These are phyloP conservation scores for Brachionus calyciflorus DNA, from an alignment of 1,140 invertebrate genomes.

Conservation along the genomic window DNA sequence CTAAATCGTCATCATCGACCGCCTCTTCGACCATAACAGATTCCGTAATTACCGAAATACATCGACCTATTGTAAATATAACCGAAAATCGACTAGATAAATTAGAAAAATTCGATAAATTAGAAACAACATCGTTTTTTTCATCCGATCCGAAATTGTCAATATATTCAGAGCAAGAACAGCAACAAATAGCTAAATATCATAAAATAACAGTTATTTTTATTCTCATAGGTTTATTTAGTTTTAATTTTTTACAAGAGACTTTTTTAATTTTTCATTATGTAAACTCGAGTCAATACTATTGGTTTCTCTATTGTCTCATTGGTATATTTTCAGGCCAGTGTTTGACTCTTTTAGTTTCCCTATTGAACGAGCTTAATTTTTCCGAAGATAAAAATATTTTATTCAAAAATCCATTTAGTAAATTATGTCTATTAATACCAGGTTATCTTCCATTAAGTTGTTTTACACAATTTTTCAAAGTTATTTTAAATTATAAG, in stretches of 20 bases:
- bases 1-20: neutral
- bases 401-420: constrained; percentile 33
- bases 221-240: constrained; percentile 40
- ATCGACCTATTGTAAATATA: constrained; percentile 22
- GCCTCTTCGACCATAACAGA: constrained; percentile 2
- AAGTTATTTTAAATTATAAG: constrained; percentile 1
- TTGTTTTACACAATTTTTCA: constrained; percentile 30
- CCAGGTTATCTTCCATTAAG: constrained; percentile 31
- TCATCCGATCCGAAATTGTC: neutral
- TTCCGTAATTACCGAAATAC: constrained; percentile 7
- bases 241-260: constrained; percentile 38
- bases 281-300: neutral
- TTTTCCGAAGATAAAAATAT: neutral
- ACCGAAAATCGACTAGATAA: neutral
- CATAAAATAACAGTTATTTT: constrained; percentile 41
- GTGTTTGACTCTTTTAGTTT: neutral
- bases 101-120: no score
- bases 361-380: neutral
- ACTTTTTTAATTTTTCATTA: constrained; percentile 1
- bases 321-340: constrained; percentile 21
- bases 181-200: neutral
- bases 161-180: neutral
- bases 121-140: neutral
- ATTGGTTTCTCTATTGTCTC: neutral
- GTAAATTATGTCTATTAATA: constrained; percentile 31